phyloP scores from a whole-genome alignment of 2,888 invertebrate species.

The Spodoptera littoralis region DNA sequence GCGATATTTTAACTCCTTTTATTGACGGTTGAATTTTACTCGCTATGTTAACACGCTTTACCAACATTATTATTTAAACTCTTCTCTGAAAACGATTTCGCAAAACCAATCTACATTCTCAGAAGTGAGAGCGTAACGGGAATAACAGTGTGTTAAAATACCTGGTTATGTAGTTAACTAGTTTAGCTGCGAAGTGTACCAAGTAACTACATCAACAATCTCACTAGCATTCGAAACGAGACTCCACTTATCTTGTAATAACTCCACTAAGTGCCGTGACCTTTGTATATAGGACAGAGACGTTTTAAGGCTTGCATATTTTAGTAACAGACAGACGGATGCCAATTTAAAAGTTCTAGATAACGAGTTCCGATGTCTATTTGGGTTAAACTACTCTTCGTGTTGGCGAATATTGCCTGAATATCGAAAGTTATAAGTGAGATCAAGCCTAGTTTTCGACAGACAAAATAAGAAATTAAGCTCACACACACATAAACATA shows the following conservation, averaged over 20 bases:
- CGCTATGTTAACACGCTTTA: too few species aligned
- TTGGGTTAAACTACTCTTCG: too few species aligned
- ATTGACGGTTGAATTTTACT: too few species aligned
- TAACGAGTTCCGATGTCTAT: too few species aligned
- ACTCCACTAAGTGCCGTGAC: conserved; percentile 41
- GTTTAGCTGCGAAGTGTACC: conserved; percentile 34
- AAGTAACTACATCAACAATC: conserved; percentile 42
- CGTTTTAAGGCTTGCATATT: conserved; percentile 16
- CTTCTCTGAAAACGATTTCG: too few species aligned
- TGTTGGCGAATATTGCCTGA: too few species aligned
- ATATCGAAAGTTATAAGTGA: too few species aligned
- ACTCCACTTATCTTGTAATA: conserved; percentile 45
- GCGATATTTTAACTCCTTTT: too few species aligned
- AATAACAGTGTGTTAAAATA: conserved; percentile 29
- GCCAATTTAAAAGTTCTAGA: conserved; percentile 5
- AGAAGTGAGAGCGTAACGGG: conserved; percentile 22
- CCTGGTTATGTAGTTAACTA: conserved; percentile 28
- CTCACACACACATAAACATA: too few species aligned
- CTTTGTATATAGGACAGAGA: conserved; percentile 31
- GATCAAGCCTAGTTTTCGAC: too few species aligned
- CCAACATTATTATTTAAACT: too few species aligned
- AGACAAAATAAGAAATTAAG: too few species aligned
- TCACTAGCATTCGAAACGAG: conserved; percentile 33
- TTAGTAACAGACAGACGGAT: conserved; percentile 1
- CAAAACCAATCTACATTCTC: not conserved